phyloP scores from a whole-genome alignment of 1,140 invertebrate species.

The Coboldia fuscipes region DNA sequence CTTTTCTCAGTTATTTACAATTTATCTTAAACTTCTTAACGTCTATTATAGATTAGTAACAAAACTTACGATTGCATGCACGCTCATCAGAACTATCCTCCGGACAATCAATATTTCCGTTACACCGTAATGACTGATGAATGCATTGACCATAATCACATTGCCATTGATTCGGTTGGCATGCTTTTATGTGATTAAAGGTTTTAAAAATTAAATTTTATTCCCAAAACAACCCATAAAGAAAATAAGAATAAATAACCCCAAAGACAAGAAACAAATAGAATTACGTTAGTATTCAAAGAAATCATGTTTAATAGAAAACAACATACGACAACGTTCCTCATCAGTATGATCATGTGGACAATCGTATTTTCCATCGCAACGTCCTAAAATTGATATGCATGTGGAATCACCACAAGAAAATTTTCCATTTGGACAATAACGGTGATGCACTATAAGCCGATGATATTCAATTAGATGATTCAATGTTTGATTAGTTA shows the following conservation, averaged over 20 bases:
- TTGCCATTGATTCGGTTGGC: constrained; percentile 32
- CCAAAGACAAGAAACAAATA: no score
- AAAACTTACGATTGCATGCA: constrained; percentile 40
- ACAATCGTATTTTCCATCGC: constrained; percentile 27
- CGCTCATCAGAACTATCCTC: constrained; percentile 45
- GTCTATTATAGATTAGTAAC: no score
- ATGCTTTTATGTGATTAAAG: constrained; percentile 19
- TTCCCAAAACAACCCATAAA: no score
- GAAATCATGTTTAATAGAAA: constrained; percentile 1
- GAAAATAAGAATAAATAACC: no score
- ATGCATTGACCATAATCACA: constrained; percentile 39
- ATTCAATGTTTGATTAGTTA: neutral
- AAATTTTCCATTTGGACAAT: constrained; percentile 30
- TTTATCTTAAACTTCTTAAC: no score
- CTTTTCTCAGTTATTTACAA: no score
- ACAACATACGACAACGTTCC: constrained; percentile 29
- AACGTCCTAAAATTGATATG: constrained; percentile 37
- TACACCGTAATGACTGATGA: constrained; percentile 31
- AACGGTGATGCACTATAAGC: constrained; percentile 2
- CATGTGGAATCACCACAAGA: constrained; percentile 42
- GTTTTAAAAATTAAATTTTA: neutral
- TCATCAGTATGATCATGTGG: constrained; percentile 30
- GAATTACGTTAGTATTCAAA: constrained; percentile 1
- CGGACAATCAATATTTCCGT: constrained; percentile 42
- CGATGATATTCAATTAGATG: neutral